Evolutionary conservation across 2,113 vertebrate genomes (phyloP).

Genomic region (Albula goreensis): DNA sequence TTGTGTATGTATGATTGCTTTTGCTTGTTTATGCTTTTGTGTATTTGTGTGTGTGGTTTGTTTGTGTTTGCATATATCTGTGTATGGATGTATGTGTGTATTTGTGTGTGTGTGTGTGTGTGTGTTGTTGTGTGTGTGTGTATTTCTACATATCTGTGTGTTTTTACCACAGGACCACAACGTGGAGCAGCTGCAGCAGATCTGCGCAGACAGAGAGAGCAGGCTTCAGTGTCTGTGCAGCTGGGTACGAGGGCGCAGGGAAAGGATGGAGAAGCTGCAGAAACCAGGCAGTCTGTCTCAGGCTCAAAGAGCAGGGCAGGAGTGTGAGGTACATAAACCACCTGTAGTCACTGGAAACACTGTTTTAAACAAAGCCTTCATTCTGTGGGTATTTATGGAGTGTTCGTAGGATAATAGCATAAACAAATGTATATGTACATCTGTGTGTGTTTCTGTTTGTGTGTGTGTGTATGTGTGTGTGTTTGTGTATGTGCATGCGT

Average conservation of each 20-base stretch:
- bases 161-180: slow-evolving; percentile 67
- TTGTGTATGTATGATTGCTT: neutral
- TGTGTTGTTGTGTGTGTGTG: neutral
- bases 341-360: neutral
- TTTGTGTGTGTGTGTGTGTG: neutral
- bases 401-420: too few species aligned
- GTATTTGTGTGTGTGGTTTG: neutral
- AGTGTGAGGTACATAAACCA: slow-evolving; percentile 74
- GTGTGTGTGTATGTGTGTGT: neutral
- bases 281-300: slow-evolving; percentile 68
- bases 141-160: neutral
- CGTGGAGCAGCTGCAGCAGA: slow-evolving; percentile 71
- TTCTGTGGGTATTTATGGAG: too few species aligned
- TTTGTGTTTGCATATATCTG: neutral
- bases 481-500: neutral
- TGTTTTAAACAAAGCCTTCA: neutral
- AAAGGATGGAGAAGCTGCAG: slow-evolving; percentile 63
- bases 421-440: neutral
- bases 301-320: slow-evolving; percentile 65
- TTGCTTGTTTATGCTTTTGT: neutral
- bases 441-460: neutral
- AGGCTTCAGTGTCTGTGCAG: slow-evolving; percentile 62
- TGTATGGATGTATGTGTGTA: neutral
- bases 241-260: slow-evolving; percentile 72
- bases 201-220: slow-evolving; percentile 74